A percentile compares a stretch with the other conserved stretches of the same genome.
Conservation (phyloP, 2,797 vertebrate genomes). For the Carapus acus region DNA sequence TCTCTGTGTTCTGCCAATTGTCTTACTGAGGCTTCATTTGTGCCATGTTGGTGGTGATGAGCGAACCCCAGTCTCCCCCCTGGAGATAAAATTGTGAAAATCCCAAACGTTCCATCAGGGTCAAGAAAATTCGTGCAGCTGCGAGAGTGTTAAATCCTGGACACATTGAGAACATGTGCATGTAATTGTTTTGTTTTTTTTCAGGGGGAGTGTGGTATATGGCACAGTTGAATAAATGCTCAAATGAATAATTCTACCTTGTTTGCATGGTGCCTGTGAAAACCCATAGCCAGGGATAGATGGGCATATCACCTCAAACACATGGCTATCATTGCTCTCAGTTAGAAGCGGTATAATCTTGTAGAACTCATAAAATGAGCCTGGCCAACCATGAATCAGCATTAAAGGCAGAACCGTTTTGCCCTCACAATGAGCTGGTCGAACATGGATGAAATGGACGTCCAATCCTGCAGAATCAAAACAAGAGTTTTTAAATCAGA, state of each 20-base stretch:
- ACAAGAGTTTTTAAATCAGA: neutral
- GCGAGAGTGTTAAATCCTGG: constrained; percentile 75
- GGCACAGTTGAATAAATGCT: too few relatives aligned
- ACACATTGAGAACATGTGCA: neutral
- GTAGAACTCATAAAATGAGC: constrained; percentile 89
- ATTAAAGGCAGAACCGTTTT: constrained; percentile 74
- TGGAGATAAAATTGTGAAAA: constrained; percentile 82
- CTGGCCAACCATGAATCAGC: constrained; percentile 87
- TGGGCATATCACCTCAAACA: constrained; percentile 85
- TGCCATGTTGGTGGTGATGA: constrained; percentile 78
- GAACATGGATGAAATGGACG: constrained; percentile 82
- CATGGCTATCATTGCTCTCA: constrained; percentile 51
- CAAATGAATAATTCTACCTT: constrained; percentile 71
- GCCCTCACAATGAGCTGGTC: constrained; percentile 60
- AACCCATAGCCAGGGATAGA: constrained; percentile 88
- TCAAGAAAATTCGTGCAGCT: constrained; percentile 80
- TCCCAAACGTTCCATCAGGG: constrained; percentile 82
- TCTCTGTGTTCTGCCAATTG: constrained; percentile 19
- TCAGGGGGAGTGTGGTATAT: too few relatives aligned
- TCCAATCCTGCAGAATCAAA: constrained; percentile 73
- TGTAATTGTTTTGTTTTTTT: constrained; percentile 2
- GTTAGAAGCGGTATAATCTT: constrained; percentile 82
- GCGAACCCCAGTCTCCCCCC: constrained; percentile 84
- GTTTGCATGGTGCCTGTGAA: constrained; percentile 80
- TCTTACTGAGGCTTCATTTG: constrained; percentile 87